Evolutionary conservation across 2,797 vertebrate genomes (phyloP), one percentile per base, ranked within the genome.

Genomic region (Muscicapa striata): DNA sequence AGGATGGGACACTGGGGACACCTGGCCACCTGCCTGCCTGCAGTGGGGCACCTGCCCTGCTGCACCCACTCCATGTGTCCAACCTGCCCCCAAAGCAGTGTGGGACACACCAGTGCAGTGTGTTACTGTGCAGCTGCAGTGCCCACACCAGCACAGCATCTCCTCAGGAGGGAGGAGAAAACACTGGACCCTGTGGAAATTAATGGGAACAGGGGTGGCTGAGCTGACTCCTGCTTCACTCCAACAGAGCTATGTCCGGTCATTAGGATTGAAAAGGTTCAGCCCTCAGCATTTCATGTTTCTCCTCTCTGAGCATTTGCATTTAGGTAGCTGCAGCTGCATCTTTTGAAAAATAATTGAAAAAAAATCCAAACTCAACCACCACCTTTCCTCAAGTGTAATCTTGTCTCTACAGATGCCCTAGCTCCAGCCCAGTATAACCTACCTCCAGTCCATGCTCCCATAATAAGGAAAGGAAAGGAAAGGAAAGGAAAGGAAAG

Each of bases 61-160:
- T 0, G 0, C 29, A 27, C 16, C 49, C 0, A 0, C 29, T 64
- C 18, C 55, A 0, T 3, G 1, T 30, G 63, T 29, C 30, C 26
- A 1, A 2, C 45, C 26, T 7, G 6, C 2, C 20, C 36, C 32
- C 30, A 41, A 1, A 70, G 51, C 0, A 3, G 26, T 0, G 6
- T 30, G 69, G 79, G 73, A 34, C 49, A n/a, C 26, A 7, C 55
- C 0, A 0, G 15, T 8, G 18, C 5, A 23, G 54, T 29, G n/a
- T 45, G 34, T n/a, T 29, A 3, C 0, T 0, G 77, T 13, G 4
- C 18, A 12, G 57, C 76, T 32, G 57, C 21, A 9, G 58, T 2
- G 1, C n/a, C 41, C 2, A 5, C 32, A 7, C 1, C 7, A 40
- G 5, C 12, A 5, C 27, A 24, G 54, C 14, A 0, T 41, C n/a